phyloP scores from a whole-genome alignment of 2,113 vertebrate species.

The Nestor notabilis region DNA sequence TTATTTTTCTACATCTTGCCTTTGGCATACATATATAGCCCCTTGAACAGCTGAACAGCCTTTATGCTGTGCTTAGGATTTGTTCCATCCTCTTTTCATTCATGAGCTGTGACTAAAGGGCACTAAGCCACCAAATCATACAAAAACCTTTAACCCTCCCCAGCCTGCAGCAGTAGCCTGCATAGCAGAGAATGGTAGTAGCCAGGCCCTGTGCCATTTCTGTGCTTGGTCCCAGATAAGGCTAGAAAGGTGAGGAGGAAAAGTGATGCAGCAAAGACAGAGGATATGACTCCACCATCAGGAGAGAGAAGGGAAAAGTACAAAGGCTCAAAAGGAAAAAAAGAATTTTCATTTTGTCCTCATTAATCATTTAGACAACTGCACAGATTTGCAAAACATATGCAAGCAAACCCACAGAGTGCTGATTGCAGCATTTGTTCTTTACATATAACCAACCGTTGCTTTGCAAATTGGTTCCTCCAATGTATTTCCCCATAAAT shows the following conservation, averaged over 20 bases:
- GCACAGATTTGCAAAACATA: background rate
- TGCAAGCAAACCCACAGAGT: background rate
- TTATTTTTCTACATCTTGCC: background rate
- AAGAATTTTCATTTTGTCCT: background rate
- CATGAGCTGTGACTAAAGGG: background rate
- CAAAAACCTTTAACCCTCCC: background rate
- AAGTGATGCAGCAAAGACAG: background rate
- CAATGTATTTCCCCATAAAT: conserved; percentile 17
- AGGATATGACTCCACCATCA: conserved; percentile 5
- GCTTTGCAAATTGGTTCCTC: conserved; percentile 47
- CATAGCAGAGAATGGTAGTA: rapidly evolving
- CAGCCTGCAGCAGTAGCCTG: background rate
- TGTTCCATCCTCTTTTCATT: background rate
- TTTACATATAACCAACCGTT: background rate
- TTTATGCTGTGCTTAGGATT: too few species aligned
- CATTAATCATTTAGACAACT: conserved; percentile 21
- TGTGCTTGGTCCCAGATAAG: background rate
- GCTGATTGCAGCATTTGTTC: background rate
- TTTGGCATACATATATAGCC: background rate
- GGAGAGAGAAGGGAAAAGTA: conserved; percentile 9
- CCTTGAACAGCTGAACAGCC: background rate
- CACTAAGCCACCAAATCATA: background rate
- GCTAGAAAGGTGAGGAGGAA: background rate
- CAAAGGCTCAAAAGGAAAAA: background rate
- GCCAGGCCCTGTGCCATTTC: rapidly evolving